Evolutionary conservation across 2,113 vertebrate genomes (phyloP).

Genomic region (Elanoides forficatus): DNA sequence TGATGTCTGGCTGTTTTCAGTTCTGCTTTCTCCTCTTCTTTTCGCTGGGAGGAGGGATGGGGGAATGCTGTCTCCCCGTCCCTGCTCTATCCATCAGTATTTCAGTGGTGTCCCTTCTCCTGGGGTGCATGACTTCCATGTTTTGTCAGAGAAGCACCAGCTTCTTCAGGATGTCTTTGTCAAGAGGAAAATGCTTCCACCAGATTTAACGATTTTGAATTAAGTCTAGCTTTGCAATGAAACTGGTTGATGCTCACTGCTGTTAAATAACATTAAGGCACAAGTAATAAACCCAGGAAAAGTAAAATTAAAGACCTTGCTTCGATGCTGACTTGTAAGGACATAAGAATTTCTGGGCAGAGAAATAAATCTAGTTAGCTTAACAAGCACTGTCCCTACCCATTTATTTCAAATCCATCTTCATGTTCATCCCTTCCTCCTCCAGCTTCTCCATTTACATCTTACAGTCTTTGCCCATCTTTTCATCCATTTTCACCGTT

Average conservation of each 20-base stretch:
- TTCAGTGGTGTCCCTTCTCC: not conserved
- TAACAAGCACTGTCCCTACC: constrained; percentile 45
- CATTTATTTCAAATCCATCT: constrained; percentile 53
- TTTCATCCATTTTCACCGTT: not conserved
- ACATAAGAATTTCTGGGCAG: constrained; percentile 28
- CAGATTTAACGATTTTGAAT: not conserved
- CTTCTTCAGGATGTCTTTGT: not conserved
- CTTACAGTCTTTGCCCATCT: not conserved
- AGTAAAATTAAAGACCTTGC: constrained; percentile 50
- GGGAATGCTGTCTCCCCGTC: not conserved
- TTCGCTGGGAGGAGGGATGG: not conserved
- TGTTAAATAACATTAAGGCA: not conserved
- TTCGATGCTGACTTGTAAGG: not conserved
- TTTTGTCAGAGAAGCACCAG: not conserved
- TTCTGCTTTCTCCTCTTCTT: not conserved
- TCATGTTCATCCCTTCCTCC: not conserved
- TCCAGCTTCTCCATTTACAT: not conserved
- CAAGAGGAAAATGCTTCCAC: not conserved
- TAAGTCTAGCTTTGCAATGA: not conserved
- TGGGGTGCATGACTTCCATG: rapidly evolving
- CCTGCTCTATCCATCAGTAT: not conserved
- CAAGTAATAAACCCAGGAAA: constrained; percentile 26
- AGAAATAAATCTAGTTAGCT: constrained; percentile 43
- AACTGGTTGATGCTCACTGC: not conserved
- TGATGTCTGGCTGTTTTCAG: rapidly evolving